These are phyloP conservation scores for Varanus komodoensis DNA, from an alignment of 2,113 vertebrate genomes.

Conservation along the genomic window DNA sequence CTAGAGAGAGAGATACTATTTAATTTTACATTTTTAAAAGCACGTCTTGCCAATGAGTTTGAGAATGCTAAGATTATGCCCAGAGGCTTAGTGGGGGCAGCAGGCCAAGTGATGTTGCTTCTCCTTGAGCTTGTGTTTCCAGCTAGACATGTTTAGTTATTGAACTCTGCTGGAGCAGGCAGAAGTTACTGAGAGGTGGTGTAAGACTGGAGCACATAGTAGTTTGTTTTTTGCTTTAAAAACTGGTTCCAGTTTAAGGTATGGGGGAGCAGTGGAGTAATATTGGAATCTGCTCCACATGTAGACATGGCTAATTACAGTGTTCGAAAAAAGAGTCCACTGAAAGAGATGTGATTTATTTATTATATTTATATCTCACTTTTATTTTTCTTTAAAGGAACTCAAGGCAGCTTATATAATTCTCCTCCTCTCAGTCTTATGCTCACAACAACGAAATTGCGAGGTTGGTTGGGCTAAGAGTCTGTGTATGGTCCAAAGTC, in stretches of 20 bases:
- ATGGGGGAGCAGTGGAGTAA: not conserved
- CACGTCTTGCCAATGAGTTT: not conserved
- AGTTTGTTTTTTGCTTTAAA: not conserved
- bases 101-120: not conserved
- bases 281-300: not conserved
- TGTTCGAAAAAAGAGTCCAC: not conserved
- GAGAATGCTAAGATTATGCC: not conserved
- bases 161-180: not conserved
- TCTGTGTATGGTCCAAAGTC: too few species aligned
- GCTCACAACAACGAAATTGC: too few species aligned
- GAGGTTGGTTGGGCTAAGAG: too few species aligned
- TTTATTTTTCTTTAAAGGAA: too few species aligned
- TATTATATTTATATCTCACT: too few species aligned
- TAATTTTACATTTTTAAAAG: too few species aligned
- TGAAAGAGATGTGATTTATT: not conserved
- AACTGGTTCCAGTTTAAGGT: not conserved
- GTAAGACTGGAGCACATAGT: not conserved
- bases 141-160: not conserved
- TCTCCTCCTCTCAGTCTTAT: too few species aligned
- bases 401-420: too few species aligned
- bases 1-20: not conserved
- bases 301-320: not conserved
- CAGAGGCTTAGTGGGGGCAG: not conserved
- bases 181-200: not conserved
- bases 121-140: not conserved